Percentiles rank a stretch among this genome's conserved stretches.
Conservation (phyloP, 2,113 vertebrate species). For the Garra rufa region DNA sequence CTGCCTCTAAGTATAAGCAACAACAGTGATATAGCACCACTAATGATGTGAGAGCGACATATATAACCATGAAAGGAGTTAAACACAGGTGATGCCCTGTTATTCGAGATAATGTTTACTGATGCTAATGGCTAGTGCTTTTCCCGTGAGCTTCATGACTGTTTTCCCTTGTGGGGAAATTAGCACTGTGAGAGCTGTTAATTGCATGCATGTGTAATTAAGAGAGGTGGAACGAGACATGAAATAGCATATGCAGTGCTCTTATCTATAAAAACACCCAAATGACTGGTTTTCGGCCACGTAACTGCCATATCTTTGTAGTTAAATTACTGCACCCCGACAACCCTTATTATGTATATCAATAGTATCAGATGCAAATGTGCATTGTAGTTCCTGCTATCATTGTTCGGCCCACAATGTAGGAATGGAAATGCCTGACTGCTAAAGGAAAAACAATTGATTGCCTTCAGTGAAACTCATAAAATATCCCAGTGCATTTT, state of each 20-base stretch:
- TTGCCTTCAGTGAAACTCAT: background rate
- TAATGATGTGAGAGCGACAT: background rate
- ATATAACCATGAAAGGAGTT: conserved; percentile 12
- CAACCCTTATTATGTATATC: background rate
- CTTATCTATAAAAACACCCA: conserved; percentile 33
- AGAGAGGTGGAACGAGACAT: conserved; percentile 6
- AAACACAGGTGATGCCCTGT: conserved; percentile 20
- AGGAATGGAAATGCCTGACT: background rate
- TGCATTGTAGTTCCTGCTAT: background rate
- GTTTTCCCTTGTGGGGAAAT: conserved; percentile 32
- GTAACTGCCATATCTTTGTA: background rate
- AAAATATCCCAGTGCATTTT: background rate
- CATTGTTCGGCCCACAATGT: background rate
- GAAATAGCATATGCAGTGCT: conserved; percentile 18
- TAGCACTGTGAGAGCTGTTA: conserved; percentile 32
- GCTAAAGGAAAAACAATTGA: background rate
- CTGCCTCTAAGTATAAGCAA: background rate
- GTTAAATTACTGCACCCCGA: background rate
- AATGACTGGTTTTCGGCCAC: background rate
- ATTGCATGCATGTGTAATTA: conserved; percentile 37
- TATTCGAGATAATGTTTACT: conserved; percentile 12
- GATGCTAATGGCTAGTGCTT: conserved; percentile 31
- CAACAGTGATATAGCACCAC: background rate
- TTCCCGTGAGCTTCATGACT: conserved; percentile 5
- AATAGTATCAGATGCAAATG: background rate